Evolutionary conservation across 2,888 invertebrate genomes (phyloP).

Genomic region (Microctonus aethiopoides): DNA sequence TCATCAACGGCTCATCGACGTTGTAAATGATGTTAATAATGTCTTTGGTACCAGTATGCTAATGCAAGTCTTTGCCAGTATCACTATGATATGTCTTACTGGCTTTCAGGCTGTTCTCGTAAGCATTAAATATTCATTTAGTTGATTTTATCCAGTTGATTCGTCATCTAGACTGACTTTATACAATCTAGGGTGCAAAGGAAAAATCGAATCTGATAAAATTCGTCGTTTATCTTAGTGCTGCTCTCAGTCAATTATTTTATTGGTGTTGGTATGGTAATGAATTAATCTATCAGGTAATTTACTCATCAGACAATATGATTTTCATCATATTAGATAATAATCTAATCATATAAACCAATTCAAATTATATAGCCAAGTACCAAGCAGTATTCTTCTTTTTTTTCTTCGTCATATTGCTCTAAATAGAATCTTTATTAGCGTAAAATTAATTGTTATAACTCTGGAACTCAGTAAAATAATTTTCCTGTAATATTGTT

Average conservation of each 20-base stretch:
- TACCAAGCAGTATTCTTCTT: no score
- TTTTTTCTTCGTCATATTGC: no score
- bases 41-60: constrained; percentile 50
- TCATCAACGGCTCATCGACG: constrained; percentile 50
- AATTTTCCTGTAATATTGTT: no score
- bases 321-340: background rate
- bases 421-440: no score
- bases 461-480: no score
- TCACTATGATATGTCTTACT: constrained; percentile 57
- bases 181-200: constrained; percentile 47
- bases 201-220: constrained; percentile 48
- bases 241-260: constrained; percentile 52
- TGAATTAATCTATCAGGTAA: constrained; percentile 49
- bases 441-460: no score
- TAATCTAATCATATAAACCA: no score
- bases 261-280: constrained; percentile 56
- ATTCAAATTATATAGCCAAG: no score
- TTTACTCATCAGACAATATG: no score
- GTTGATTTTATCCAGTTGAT: background rate
- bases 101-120: constrained; percentile 57
- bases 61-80: constrained; percentile 56
- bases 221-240: constrained; percentile 50
- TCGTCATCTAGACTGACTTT: no score
- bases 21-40: constrained; percentile 49
- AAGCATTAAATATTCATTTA: constrained; percentile 12